Evolutionary conservation across 1,140 invertebrate species (phyloP).

Genomic region (Spodoptera frugiperda): DNA sequence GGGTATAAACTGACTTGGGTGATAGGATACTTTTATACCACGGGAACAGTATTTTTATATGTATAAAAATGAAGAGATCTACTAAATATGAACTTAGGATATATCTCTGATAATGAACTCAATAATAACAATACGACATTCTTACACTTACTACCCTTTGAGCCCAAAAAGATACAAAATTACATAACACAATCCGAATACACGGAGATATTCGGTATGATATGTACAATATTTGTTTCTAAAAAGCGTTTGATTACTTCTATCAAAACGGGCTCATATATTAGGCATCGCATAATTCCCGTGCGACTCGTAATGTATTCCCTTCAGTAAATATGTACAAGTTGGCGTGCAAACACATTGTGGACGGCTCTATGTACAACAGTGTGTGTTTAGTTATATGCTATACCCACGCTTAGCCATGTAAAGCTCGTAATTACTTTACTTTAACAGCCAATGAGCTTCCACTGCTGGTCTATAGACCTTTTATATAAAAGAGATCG

Average conservation of each 20-base stretch:
- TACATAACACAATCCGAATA: not conserved
- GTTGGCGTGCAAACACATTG: constrained; percentile 34
- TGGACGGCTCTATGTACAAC: constrained; percentile 5
- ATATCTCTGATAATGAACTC: too few relatives aligned
- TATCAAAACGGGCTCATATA: constrained; percentile 31
- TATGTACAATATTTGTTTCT: too few relatives aligned
- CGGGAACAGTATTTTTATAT: too few relatives aligned
- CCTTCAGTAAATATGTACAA: constrained; percentile 42
- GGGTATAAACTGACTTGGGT: too few relatives aligned
- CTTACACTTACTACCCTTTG: too few relatives aligned
- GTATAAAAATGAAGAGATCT: too few relatives aligned
- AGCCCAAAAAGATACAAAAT: not conserved
- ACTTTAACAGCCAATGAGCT: too few relatives aligned
- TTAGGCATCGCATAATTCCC: constrained; percentile 36
- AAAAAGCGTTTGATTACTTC: constrained; percentile 31
- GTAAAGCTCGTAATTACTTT: not conserved
- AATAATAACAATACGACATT: too few relatives aligned
- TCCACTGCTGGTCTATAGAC: too few relatives aligned
- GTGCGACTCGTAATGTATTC: constrained; percentile 40
- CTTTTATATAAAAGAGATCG: too few relatives aligned
- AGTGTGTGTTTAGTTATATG: constrained; percentile 22
- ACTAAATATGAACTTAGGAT: too few relatives aligned
- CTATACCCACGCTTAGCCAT: not conserved
- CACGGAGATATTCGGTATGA: constrained; percentile 26
- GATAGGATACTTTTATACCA: too few relatives aligned